Conservation (phyloP, 2,888 invertebrate species). For the Epirrhoe alternata region DNA sequence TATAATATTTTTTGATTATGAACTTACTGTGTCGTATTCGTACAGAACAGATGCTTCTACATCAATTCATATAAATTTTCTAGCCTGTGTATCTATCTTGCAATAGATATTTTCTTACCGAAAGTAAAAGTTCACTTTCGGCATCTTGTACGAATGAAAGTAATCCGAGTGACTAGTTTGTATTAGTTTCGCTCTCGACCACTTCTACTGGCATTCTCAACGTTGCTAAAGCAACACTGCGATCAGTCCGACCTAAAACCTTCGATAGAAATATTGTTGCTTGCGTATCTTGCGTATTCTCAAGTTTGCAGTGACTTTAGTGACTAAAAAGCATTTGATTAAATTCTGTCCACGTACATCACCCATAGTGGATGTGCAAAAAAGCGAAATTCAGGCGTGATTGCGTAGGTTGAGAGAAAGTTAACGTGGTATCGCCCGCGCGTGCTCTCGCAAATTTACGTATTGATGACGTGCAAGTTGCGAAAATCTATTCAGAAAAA, state of each 20-base stretch:
- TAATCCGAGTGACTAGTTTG: conserved; percentile 70
- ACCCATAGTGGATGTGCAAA: conserved; percentile 55
- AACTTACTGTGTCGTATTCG: background rate
- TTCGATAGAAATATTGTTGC: conserved; percentile 26
- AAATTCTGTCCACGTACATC: conserved; percentile 35
- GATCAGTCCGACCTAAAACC: conserved; percentile 43
- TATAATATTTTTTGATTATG: background rate
- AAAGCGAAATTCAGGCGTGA: conserved; percentile 69
- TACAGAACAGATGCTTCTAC: background rate
- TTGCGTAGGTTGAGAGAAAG: conserved; percentile 71
- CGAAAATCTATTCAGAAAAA: conserved; percentile 61
- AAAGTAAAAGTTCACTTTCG: conserved; percentile 83
- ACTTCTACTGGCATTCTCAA: conserved; percentile 52
- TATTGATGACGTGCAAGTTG: conserved; percentile 63
- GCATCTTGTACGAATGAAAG: conserved; percentile 77
- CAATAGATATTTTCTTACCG: conserved; percentile 58
- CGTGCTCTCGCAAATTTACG: conserved; percentile 62
- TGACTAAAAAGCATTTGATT: conserved; percentile 27
- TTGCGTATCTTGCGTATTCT: conserved; percentile 7
- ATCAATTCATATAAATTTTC: conserved; percentile 8
- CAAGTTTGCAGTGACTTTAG: conserved; percentile 16
- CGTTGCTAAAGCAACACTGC: conserved; percentile 37
- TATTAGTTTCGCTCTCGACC: conserved; percentile 78
- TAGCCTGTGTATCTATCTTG: conserved; percentile 15
- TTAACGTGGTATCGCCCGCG: conserved; percentile 59